Percentiles rank a stretch among this genome's conserved stretches.
Evolutionary conservation across 2,888 invertebrate species (phyloP).

Genomic region (Ganaspis brasiliensis): DNA sequence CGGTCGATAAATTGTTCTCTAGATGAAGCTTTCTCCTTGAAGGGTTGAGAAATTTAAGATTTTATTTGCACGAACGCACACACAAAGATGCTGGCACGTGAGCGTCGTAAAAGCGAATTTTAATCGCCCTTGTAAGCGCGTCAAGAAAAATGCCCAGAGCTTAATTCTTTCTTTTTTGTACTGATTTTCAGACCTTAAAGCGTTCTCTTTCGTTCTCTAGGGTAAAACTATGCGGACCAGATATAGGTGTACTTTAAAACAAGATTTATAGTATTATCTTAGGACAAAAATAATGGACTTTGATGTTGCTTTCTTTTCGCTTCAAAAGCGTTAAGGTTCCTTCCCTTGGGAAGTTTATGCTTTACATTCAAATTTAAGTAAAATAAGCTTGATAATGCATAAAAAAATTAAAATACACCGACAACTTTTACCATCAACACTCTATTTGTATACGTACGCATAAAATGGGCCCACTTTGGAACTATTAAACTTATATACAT

Average conservation of each 20-base stretch:
- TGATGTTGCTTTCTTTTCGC: too few species aligned
- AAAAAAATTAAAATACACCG: too few species aligned
- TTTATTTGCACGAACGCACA: conserved; percentile 2
- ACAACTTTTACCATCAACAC: too few species aligned
- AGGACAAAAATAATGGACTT: too few species aligned
- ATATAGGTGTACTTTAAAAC: not conserved
- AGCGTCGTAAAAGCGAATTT: conserved; percentile 54
- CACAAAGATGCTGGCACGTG: not conserved
- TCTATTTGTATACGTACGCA: too few species aligned
- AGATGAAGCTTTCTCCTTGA: not conserved
- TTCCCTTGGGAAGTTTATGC: too few species aligned
- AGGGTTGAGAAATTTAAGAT: not conserved
- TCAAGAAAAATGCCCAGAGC: conserved; percentile 40
- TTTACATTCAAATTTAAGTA: not conserved
- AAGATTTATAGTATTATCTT: too few species aligned
- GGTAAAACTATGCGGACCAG: not conserved
- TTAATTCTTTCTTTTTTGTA: conserved; percentile 8
- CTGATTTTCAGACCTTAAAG: not conserved
- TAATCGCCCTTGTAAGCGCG: conserved; percentile 55
- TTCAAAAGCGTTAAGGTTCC: too few species aligned
- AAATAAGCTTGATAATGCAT: too few species aligned
- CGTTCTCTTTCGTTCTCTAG: not conserved
- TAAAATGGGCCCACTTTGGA: too few species aligned
- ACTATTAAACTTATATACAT: too few species aligned
- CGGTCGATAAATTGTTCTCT: not conserved